Evolutionary conservation across 2,888 invertebrate genomes (phyloP), one percentile per base, ranked within the genome.

Genomic region (Polydrusus pterygomalis): DNA sequence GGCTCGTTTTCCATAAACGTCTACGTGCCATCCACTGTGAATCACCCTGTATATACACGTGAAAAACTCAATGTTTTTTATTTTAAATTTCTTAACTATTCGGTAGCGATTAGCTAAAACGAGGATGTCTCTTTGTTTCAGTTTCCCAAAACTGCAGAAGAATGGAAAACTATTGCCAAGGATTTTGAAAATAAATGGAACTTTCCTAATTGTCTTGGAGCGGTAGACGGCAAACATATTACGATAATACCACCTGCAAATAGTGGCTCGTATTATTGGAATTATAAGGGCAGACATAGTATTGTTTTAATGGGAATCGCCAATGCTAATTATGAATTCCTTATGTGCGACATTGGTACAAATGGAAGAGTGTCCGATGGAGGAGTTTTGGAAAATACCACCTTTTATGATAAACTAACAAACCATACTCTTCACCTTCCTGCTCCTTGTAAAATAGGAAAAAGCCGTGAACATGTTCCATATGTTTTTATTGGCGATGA

Each of bases 61-160:
- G 25, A 25, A 25, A 25, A 3, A 25, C 25, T 25, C 25, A 25
- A 25, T 25, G 5, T 25, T 25, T 25, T 25, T 25, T 25, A 25
- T 25, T 25, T 25, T 25, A 25, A 25, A 25, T 25, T 25, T 25
- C 25, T 25, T 25, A 25, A 25, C 25, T 25, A 5, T 25, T 25
- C 25, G 25, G 1, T 25, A 25, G 25, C 25, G 5, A 3, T 25
- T 25, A 25, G 25, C 25, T 25, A 25, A 25, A 25, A 25, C 5
- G 25, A 25, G 25, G 25, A 25, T 25, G 25, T 25, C 10, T 11
- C 17, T 62, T 62, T 60, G 3, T 65, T 65, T 45, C 51, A 65
- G 65, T 49, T 65, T 65, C 49, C 65, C 17, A 47, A 18, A 43
- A 49, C 45, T 17, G 49, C 47, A 65, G 65, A n/a, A 65, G 65